Evolutionary conservation across 2,888 invertebrate species (phyloP).

Genomic region (Mamestra brassicae): DNA sequence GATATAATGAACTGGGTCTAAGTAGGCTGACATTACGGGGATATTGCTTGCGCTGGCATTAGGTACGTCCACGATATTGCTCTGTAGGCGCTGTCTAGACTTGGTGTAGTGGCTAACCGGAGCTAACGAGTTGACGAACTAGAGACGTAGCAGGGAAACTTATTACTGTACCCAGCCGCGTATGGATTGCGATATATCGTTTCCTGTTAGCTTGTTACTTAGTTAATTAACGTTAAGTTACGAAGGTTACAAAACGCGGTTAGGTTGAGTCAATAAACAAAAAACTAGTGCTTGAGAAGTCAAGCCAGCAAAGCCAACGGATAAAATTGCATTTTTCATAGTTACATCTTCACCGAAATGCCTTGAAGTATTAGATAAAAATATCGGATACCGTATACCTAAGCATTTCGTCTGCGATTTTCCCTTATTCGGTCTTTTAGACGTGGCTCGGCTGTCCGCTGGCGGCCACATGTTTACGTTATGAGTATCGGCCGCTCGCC

Average conservation of each 20-base stretch:
- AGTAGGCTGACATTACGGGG: conserved; percentile 16
- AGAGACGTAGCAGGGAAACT: background rate
- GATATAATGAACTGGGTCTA: conserved; percentile 31
- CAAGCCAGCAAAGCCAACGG: background rate
- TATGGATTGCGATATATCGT: background rate
- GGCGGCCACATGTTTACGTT: conserved; percentile 35
- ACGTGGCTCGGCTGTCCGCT: conserved; percentile 12
- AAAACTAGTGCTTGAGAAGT: background rate
- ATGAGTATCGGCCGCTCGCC: conserved; percentile 3
- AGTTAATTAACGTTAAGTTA: background rate
- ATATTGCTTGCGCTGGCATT: conserved; percentile 27
- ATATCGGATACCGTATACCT: conserved; percentile 2
- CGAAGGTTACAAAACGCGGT: background rate
- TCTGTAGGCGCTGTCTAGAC: conserved; percentile 10
- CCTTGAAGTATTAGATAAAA: conserved; percentile 18
- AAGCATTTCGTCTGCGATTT: conserved; percentile 29
- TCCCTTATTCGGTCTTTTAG: conserved; percentile 16
- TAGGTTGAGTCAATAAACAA: background rate
- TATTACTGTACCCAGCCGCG: background rate
- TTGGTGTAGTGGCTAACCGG: conserved; percentile 9
- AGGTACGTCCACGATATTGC: conserved; percentile 11
- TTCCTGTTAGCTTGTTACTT: background rate
- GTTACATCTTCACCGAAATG: background rate
- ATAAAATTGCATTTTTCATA: background rate
- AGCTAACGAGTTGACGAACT: conserved; percentile 21